A percentile compares a stretch with the other conserved stretches of the same genome.
Evolutionary conservation across 1,140 invertebrate species (phyloP).

Genomic region (Drosophila orosa): DNA sequence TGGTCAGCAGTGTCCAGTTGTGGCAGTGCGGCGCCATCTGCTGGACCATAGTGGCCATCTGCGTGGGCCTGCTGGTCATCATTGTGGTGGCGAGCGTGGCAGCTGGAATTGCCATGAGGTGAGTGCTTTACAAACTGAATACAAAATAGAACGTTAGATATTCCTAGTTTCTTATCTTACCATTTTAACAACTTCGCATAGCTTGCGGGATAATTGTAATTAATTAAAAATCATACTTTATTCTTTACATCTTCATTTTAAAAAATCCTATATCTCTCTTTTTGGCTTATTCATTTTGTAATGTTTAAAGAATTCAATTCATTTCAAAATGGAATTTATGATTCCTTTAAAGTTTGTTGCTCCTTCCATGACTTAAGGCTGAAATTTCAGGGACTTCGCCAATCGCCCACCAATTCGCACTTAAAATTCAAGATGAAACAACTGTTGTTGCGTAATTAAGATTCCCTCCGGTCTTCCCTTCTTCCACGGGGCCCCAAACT

Average conservation of each 20-base stretch:
- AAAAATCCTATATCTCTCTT: too few relatives aligned
- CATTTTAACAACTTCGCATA: too few relatives aligned
- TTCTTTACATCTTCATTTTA: neutral
- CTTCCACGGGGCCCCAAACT: conserved; percentile 5
- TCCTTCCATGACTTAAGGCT: neutral
- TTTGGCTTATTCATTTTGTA: neutral
- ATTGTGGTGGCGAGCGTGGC: conserved; percentile 73
- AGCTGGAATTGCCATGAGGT: conserved; percentile 77
- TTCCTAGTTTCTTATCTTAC: too few relatives aligned
- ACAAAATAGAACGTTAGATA: neutral
- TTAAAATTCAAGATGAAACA: conserved; percentile 34
- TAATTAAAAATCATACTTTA: too few relatives aligned
- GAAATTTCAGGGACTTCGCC: conserved; percentile 1
- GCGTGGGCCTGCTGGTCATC: conserved; percentile 64
- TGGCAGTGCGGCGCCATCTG: conserved; percentile 81
- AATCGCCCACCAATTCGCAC: conserved; percentile 1
- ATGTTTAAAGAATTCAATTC: neutral
- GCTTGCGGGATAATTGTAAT: neutral
- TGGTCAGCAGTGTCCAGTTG: conserved; percentile 71
- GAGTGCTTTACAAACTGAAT: conserved; percentile 36
- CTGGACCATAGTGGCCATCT: conserved; percentile 78
- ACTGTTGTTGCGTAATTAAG: conserved; percentile 21
- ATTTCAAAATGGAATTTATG: neutral
- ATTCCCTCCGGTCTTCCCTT: conserved; percentile 4
- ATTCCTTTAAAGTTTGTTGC: conserved; percentile 5